Evolutionary conservation across 2,113 vertebrate species (phyloP).

Genomic region (Elephantulus edwardii): DNA sequence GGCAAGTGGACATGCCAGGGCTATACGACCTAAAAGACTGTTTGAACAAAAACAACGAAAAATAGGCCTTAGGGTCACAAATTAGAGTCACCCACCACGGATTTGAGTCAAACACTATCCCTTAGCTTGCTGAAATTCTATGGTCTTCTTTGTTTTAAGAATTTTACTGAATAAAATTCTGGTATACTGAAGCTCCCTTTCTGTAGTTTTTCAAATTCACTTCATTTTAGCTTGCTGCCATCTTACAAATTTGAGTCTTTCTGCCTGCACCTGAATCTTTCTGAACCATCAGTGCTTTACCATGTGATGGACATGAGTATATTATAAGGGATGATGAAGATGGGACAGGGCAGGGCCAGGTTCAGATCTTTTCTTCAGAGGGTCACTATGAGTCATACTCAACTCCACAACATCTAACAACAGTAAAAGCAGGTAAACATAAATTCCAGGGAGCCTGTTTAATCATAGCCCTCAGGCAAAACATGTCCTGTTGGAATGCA

Average conservation of each 20-base stretch:
- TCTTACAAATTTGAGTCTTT: slow-evolving; percentile 18
- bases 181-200: neutral
- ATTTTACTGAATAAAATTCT: neutral
- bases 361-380: too few relatives aligned
- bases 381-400: too few relatives aligned
- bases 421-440: neutral
- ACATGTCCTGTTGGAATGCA: slow-evolving; percentile 60
- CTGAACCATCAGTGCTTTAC: neutral
- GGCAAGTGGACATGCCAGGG: too few relatives aligned
- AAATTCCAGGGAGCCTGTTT: slow-evolving; percentile 12
- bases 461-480: slow-evolving; percentile 19
- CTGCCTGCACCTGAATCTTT: neutral
- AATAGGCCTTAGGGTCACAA: too few relatives aligned
- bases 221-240: neutral
- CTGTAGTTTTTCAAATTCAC: neutral
- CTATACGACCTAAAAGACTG: too few relatives aligned
- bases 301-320: too few relatives aligned
- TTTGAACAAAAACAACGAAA: too few relatives aligned
- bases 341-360: too few relatives aligned
- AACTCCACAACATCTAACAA: too few relatives aligned
- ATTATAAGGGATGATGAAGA: too few relatives aligned
- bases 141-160: neutral
- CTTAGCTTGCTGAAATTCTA: neutral
- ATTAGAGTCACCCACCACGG: too few relatives aligned
- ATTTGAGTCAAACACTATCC: neutral